Base-by-base conservation (phyloP, 1,140 invertebrate species). In the Drosophila murphyi region DNA sequence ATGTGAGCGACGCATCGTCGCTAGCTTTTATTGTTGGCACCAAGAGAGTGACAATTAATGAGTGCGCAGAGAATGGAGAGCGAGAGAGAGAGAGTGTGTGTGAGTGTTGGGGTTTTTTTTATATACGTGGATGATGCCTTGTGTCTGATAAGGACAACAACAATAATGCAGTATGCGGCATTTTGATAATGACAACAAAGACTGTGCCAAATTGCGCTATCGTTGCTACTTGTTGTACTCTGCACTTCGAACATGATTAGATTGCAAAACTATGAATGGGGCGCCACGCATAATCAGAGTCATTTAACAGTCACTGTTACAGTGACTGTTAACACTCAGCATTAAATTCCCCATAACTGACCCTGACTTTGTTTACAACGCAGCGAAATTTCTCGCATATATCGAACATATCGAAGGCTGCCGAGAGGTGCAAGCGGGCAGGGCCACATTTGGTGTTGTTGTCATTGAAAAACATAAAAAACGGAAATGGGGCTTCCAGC, bases 261-360 rank as follows among this genome's bases (percentile, higher is more conserved):
- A 88, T 88, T 83, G 80, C 73, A 62, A 68, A 88, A 83, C 69
- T 69, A 89, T 88, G 83, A 88, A 88, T 88, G 83, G 76, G 61
- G 20, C 20, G 20, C 35, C 43, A 60, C 7, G 35, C 72, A 72
- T 65, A 72, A 48, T 39, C 41, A 60, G 20, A 32, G 1, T 29
- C 32, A 32, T 45, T 47, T 52, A 32, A 45, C 45, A 67, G 10
- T 45, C 39, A 48, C 31, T 32, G 41, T 20, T 8, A 56, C 6
- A 39, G 34, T 43, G 8, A 56, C 5, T 50, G 57, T 54, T 43
- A 43, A 34, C 65, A 69, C 20, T 28, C 45, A 32, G 41, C 61
- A 35, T 47, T 28, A 28, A 48, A 51, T 56, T 61, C 39, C 51
- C 56, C 4, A 37, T 34, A 37, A 60, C 55, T 54, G 74, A 51